Percentiles rank a stretch among this genome's conserved stretches.
Conservation (phyloP, 2,113 vertebrate species). For the Romanogobio albipinnatus region DNA sequence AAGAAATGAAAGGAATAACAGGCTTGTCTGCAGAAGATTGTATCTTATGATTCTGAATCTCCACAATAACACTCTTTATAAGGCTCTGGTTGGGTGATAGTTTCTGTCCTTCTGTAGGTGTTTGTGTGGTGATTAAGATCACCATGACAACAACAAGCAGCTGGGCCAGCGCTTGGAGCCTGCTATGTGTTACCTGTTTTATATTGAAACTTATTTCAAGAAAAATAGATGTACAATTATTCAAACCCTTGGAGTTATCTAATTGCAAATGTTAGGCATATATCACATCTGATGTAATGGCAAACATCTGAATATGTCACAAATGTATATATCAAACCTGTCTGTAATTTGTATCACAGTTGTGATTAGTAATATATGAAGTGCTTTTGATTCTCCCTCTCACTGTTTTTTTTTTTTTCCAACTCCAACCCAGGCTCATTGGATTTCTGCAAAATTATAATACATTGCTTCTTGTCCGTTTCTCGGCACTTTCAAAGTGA, state of each 20-base stretch:
- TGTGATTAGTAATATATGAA: no score
- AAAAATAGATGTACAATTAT: constrained; percentile 7
- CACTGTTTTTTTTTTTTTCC: neutral
- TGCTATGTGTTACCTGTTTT: constrained; percentile 28
- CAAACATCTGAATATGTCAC: neutral
- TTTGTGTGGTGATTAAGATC: constrained; percentile 46
- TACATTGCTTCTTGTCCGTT: neutral
- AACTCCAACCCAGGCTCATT: neutral
- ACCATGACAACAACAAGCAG: constrained; percentile 48
- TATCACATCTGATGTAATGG: neutral
- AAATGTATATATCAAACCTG: neutral
- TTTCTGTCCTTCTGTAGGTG: constrained; percentile 38
- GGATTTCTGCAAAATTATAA: neutral
- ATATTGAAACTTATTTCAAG: constrained; percentile 28
- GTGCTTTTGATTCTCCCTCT: neutral
- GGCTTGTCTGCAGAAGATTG: neutral
- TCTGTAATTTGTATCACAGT: neutral
- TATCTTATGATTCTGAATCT: constrained; percentile 22
- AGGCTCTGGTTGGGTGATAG: neutral
- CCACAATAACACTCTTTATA: constrained; percentile 26
- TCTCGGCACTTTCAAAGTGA: neutral
- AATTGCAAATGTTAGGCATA: neutral
- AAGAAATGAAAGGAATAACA: constrained; percentile 6
- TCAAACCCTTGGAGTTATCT: neutral
- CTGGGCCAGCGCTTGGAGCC: constrained; percentile 37